Base-by-base conservation (phyloP, 2,888 invertebrate genomes). In the Lymantria monacha region DNA sequence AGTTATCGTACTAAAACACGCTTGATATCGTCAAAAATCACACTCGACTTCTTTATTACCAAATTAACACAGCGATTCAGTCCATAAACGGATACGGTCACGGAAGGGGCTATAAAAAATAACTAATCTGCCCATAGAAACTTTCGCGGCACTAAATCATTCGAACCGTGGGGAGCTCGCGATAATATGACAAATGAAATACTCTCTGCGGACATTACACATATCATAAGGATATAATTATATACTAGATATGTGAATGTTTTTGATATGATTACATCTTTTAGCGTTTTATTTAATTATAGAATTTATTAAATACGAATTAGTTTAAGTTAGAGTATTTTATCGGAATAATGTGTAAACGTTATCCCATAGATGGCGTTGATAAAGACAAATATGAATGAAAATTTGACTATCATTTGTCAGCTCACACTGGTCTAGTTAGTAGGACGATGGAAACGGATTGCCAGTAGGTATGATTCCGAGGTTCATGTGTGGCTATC, bases 101-200 rank as follows among this genome's bases (percentile, higher is more conserved):
- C 46, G 36, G 41, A 36, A 41, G 46, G 37, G 44, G 13, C 40
- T 14, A 53, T 53, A 53, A 53, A 53, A 53, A 53, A 42, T 49
- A 53, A 49, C 53, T 53, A 49, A 53, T 49, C 36, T 49, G 40
- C 49, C 40, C 44, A 43, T 46, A 46, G 40, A 53, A 53, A 53
- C 11, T 53, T 53, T 53, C 44, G 12, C 15, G 31, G n/a, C 37
- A 11, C 30, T 49, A 53, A 49, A 53, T 53, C 49, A 46, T 53
- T 46, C 43, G 41, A 15, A 47, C 36, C 48, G 13, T 46, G 48
- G 48, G 52, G 9, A 9, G 22, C 13, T 11, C 38, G 38, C 15
- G 41, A 46, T 54, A 44, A 51, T 49, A 45, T 48, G 59, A 51
- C 49, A 49, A 13, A 46, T 37, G 30, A 50, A 43, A 49, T 30